Conservation (phyloP, 2,113 vertebrate species). For the Bos javanicus region DNA sequence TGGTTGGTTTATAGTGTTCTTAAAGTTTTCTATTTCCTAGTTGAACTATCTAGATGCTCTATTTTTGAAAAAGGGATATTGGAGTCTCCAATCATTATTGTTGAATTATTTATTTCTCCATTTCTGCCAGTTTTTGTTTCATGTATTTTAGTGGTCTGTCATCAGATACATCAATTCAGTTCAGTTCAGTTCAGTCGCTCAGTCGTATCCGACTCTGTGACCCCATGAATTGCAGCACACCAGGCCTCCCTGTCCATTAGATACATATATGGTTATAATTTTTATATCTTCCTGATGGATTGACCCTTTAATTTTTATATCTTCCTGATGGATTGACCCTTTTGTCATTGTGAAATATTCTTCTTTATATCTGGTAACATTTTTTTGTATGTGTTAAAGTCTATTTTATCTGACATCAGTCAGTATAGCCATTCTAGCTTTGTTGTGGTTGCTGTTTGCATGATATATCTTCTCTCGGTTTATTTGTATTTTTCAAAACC, state of each 20-base stretch:
- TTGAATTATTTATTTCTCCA: not conserved
- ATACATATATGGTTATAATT: not conserved
- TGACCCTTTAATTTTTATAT: not conserved
- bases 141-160: not conserved
- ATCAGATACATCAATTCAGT: not conserved
- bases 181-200: no score
- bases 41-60: not conserved
- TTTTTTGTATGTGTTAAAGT: not conserved
- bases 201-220: no score
- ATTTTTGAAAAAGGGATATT: not conserved
- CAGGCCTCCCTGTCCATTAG: not conserved
- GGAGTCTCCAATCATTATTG: not conserved
- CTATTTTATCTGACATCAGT: not conserved
- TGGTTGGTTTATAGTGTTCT: not conserved
- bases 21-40: not conserved
- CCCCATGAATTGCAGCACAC: no score
- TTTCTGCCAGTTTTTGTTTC: not conserved
- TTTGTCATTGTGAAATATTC: not conserved
- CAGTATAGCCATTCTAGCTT: not conserved
- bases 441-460: not conserved
- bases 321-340: not conserved
- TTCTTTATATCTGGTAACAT: not conserved
- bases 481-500: not conserved
- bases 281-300: not conserved
- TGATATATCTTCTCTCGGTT: not conserved